Evolutionary conservation across 2,113 vertebrate genomes (phyloP).

Genomic region (Callospermophilus lateralis): DNA sequence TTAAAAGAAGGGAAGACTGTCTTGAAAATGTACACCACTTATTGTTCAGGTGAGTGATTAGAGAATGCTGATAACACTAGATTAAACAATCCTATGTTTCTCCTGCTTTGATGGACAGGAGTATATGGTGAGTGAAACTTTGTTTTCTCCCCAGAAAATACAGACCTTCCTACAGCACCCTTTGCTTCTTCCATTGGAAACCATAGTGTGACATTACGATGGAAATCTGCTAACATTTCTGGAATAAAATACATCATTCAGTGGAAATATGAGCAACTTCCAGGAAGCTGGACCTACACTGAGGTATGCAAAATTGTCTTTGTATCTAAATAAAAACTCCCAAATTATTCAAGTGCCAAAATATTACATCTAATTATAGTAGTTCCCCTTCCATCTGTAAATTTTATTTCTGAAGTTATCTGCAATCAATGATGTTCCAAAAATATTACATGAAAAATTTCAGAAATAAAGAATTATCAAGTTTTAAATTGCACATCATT

Average conservation of each 20-base stretch:
- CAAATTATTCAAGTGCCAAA: background rate
- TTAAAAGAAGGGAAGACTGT: background rate
- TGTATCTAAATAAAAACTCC: background rate
- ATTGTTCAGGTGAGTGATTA: background rate
- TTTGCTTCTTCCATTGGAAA: conserved; percentile 87
- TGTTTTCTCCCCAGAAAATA: conserved; percentile 78
- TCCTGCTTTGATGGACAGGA: background rate
- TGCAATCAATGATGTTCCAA: background rate
- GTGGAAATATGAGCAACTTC: conserved; percentile 86
- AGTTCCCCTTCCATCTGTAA: background rate
- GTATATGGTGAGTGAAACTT: background rate
- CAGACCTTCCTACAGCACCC: conserved; percentile 80
- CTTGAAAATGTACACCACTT: background rate
- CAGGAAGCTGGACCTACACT: conserved; percentile 88
- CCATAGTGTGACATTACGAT: conserved; percentile 85
- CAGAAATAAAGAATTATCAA: background rate
- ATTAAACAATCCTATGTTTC: background rate
- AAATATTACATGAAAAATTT: background rate
- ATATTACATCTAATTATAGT: background rate
- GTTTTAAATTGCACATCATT: background rate
- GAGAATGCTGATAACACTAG: background rate
- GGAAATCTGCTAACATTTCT: conserved; percentile 87
- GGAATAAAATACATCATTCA: conserved; percentile 88
- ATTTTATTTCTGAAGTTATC: background rate
- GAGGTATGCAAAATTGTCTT: conserved; percentile 81